Base-by-base conservation (phyloP, 2,113 vertebrate genomes). In the Hystrix brachyura region DNA sequence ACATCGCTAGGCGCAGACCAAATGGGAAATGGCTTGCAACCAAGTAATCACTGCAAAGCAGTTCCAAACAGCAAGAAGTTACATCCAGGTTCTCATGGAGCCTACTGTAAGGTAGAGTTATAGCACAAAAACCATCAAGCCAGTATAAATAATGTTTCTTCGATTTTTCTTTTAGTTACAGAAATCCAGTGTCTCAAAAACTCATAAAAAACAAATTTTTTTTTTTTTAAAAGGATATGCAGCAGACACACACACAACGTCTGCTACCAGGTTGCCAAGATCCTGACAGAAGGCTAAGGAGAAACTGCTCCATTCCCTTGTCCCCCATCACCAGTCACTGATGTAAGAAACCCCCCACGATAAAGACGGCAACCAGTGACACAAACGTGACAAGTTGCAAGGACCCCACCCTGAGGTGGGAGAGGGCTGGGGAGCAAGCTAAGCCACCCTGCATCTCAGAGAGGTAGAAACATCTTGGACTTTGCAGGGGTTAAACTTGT, bases 281-380 rank as follows among this genome's bases (percentile, higher is more conserved):
- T 99, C 99, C 94, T 99, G 98, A 99, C 99, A 99, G 97, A 99
- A 99, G 93, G 99, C 98, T 83, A 99, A 98, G 97, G 25, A 99
- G 99, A 87, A 99, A 99, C 80, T 99, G 99, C 71, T 99, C 99
- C 98, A 99, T 99, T 55, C 99, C 99, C 97, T 99, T 99, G 81
- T 99, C 99, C 94, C 99, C 99, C 34, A 99, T 99, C 17, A 99
- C 94, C 38, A 99, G 98, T 53, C 99, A 99, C 97, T 99, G 99
- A 97, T 99, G 99, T 32, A 99, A 98, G 98, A 99, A 99, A 27
- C 99, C 99, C 80, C 99, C 99, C 19, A 99, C 98, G 32, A 99
- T 97, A 97, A 99, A 99, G 84, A 99, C 98, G 12, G 99, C 98
- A 87, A 99, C 87, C 80, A 99, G 92, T 11, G 98, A 99, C 76